Percentiles rank a stretch among this genome's conserved stretches.
These are phyloP conservation scores for Petromus typicus DNA, from an alignment of 2,113 vertebrate species.

Conservation along the genomic window DNA sequence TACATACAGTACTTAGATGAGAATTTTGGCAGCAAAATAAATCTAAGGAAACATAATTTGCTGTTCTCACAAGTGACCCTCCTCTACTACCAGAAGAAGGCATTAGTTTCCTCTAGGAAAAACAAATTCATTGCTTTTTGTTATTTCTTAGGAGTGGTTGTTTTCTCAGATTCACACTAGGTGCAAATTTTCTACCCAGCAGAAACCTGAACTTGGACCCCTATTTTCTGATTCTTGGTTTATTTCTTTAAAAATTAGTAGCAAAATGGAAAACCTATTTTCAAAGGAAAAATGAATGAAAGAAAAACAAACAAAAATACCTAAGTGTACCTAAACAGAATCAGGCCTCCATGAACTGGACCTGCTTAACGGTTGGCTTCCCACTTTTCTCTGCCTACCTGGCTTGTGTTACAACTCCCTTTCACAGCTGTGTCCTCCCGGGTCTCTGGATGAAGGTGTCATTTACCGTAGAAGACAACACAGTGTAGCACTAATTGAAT, in stretches of 20 bases:
- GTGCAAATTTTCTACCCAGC: neutral
- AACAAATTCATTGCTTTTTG: neutral
- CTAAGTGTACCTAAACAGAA: neutral
- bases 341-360: neutral
- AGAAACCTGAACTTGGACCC: neutral
- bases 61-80: neutral
- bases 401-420: neutral
- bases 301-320: conserved; percentile 13
- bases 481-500: neutral
- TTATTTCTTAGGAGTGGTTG: neutral
- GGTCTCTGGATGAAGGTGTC: neutral
- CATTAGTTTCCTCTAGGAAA: neutral
- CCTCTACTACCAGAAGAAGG: neutral
- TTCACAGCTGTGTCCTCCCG: neutral
- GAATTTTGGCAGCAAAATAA: neutral
- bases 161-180: neutral
- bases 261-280: neutral
- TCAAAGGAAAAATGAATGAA: neutral
- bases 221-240: neutral
- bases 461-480: neutral
- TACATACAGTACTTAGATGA: neutral
- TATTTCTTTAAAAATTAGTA: conserved; percentile 16
- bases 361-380: neutral
- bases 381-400: neutral
- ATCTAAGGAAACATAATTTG: conserved; percentile 21